Base-by-base conservation (phyloP, 2,797 vertebrate genomes). In the Chiloscyllium punctatum region DNA sequence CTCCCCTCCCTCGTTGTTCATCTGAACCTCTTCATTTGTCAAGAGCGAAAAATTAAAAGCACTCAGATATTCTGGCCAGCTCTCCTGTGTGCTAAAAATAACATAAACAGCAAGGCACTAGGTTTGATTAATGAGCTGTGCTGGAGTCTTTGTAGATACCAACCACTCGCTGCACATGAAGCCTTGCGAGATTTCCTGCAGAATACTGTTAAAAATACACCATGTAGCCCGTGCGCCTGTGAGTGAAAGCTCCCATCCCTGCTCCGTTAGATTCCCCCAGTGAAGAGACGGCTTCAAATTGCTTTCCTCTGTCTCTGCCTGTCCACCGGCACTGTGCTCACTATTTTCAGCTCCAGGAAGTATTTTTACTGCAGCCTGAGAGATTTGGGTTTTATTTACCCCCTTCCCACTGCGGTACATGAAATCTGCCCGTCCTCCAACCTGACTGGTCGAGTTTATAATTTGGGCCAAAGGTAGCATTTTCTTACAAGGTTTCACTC, bases 11-110 rank as follows among this genome's bases (percentile, higher is more conserved):
- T 37, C 25, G 2, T 11, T 66, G 57, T 66, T 18, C 33, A 21
- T 62, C 66, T 62, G 15, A 91, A 92, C 33, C n/a, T n/a, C 62
- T 42, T 66, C 9, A 33, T 16, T 16, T 57, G 57, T 37, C 88
- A 91, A 66, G 16, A 62, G 57, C 7, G 57, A 62, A 13, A 62
- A 62, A 62, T 62, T 13, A 16, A 18, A 91, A 66, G 9, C 16
- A 30, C 33, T 68, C 90, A n/a, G n/a, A 42, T n/a, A 92, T 68
- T 92, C 62, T 92, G 62, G 16, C 66, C 90, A 92, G 18, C 62
- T 92, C n/a, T n/a, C 90, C n/a, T 23, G 5, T 23, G 11, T 37
- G n/a, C 90, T 92, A 92, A 92, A 92, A 92, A 92, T 92, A 92
- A 66, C 88, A 30, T 33, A 16, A 23, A 2, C 62, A 37, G 62